A percentile compares a stretch with the other conserved stretches of the same genome.
phyloP scores from a whole-genome alignment of 2,888 invertebrate genomes.

The Zelleria hepariella region DNA sequence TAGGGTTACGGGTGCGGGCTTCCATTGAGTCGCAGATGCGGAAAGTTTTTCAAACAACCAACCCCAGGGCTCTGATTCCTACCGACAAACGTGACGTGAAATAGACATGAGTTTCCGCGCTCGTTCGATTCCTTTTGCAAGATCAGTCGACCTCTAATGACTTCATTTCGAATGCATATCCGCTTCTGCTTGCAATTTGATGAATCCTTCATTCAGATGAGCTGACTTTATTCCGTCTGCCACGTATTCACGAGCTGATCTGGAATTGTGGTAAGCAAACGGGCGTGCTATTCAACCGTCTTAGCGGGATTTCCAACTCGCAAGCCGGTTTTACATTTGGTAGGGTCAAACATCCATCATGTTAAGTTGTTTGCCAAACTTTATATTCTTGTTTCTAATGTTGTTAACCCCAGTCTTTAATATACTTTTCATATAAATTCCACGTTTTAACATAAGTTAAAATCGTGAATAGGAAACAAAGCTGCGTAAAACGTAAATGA shows the following conservation, averaged over 20 bases:
- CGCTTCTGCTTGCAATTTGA: not conserved
- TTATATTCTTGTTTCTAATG: not conserved
- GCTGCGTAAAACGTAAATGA: not conserved
- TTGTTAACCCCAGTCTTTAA: not conserved
- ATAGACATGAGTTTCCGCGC: not conserved
- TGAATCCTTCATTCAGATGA: not conserved
- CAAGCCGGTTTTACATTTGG: not conserved
- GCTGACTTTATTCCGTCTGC: not conserved
- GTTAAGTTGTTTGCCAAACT: not conserved
- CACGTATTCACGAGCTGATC: not conserved
- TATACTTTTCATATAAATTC: not conserved
- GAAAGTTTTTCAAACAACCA: not conserved
- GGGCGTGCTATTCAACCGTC: too few relatives aligned
- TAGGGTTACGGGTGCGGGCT: not conserved
- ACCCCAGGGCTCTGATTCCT: not conserved
- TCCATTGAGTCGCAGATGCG: not conserved
- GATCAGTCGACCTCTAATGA: not conserved
- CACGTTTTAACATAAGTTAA: not conserved
- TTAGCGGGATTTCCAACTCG: not conserved
- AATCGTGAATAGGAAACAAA: not conserved
- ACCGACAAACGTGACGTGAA: not conserved
- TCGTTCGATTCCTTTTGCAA: not conserved
- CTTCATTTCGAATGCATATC: not conserved
- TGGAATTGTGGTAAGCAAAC: not conserved
- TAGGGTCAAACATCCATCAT: not conserved